Evolutionary conservation across 1,140 invertebrate species (phyloP).

Genomic region (Drosophila sturtevanti): DNA sequence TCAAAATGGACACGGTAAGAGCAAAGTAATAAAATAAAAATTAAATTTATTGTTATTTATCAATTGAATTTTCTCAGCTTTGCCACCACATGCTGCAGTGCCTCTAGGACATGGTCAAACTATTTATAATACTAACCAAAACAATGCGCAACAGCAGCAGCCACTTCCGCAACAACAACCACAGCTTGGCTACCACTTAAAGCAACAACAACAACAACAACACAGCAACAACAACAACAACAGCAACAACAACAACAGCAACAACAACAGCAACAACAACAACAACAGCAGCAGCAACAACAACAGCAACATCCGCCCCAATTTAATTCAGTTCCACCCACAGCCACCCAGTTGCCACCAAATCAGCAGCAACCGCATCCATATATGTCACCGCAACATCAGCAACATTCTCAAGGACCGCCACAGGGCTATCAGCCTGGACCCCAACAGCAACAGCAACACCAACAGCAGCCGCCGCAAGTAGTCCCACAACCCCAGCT

Average conservation of each 20-base stretch:
- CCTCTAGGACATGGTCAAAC: conserved; percentile 28
- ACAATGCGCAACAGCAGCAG: conserved; percentile 39
- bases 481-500: conserved; percentile 41
- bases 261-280: conserved; percentile 37
- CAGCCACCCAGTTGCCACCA: conserved; percentile 44
- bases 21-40: conserved; percentile 33
- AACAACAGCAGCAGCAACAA: conserved; percentile 43
- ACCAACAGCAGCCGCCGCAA: conserved; percentile 16
- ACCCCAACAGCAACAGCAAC: conserved; percentile 26
- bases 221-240: conserved; percentile 54
- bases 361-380: conserved; percentile 57
- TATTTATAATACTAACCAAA: conserved; percentile 50
- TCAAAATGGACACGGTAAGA: conserved; percentile 60
- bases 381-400: conserved; percentile 66
- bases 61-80: conserved; percentile 16
- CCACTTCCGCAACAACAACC: conserved; percentile 33
- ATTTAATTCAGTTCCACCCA: conserved; percentile 48
- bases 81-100: conserved; percentile 48
- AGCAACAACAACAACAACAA: conserved; percentile 38
- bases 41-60: background rate
- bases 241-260: conserved; percentile 37
- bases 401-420: conserved; percentile 46
- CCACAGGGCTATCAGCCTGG: conserved; percentile 47
- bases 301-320: conserved; percentile 38
- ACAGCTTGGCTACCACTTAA: conserved; percentile 43